These are phyloP conservation scores for Sceloporus undulatus DNA, from an alignment of 2,113 vertebrate species.

Conservation along the genomic window DNA sequence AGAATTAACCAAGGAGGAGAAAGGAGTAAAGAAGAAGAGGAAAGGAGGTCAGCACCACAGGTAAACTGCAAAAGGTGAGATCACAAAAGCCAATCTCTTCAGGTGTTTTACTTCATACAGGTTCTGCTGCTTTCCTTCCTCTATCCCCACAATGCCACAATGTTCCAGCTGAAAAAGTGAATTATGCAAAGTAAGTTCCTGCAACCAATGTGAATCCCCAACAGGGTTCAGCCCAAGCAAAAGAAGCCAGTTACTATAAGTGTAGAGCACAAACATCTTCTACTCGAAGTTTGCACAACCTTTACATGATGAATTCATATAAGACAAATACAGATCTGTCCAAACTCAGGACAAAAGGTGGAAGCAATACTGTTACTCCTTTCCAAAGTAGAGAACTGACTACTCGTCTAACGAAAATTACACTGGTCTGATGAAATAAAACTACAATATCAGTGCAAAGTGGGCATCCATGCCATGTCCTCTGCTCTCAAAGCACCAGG, in stretches of 20 bases:
- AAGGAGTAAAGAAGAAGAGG: too few species aligned
- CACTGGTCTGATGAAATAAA: not conserved
- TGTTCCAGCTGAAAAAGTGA: too few species aligned
- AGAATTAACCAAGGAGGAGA: too few species aligned
- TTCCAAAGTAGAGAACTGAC: constrained; percentile 18
- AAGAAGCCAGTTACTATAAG: not conserved
- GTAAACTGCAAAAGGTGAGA: too few species aligned
- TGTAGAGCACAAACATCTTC: not conserved
- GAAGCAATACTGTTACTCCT: constrained; percentile 23
- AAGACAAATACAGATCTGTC: not conserved
- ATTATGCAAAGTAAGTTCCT: too few species aligned
- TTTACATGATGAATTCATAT: not conserved
- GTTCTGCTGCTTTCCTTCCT: too few species aligned
- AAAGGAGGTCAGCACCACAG: too few species aligned
- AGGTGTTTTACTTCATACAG: too few species aligned
- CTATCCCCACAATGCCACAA: too few species aligned
- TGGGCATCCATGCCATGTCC: not conserved
- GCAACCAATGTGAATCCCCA: too few species aligned
- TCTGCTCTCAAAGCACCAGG: not conserved
- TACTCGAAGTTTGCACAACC: not conserved
- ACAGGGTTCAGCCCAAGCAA: not conserved
- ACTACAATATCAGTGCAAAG: constrained; percentile 1
- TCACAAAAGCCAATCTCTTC: too few species aligned
- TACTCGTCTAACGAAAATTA: not conserved
- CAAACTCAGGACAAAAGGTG: constrained; percentile 12